These are phyloP conservation scores for Lasioglossum villosulum DNA, from an alignment of 2,888 invertebrate genomes.

Conservation along the genomic window DNA sequence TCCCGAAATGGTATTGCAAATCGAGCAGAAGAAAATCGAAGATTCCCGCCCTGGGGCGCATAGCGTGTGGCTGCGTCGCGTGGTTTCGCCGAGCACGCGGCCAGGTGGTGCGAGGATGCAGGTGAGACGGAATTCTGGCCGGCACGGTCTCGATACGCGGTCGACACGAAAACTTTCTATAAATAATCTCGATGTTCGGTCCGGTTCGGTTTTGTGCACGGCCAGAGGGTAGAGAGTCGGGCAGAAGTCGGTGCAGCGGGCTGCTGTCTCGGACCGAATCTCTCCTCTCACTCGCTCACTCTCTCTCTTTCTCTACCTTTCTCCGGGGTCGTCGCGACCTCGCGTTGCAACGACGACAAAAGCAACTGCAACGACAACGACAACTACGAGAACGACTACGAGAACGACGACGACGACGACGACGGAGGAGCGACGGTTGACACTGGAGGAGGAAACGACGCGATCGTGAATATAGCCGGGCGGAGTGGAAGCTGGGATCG, in stretches of 20 bases:
- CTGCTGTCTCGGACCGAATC: constrained; percentile 50
- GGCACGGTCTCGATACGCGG: constrained; percentile 11
- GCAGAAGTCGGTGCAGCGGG: constrained; percentile 65
- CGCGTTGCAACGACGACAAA: background rate
- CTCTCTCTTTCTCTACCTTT: constrained; percentile 28
- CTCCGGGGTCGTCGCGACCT: constrained; percentile 7
- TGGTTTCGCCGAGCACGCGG: background rate
- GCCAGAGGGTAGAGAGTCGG: constrained; percentile 66
- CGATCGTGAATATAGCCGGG: constrained; percentile 1
- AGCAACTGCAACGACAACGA: background rate
- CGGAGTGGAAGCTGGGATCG: background rate
- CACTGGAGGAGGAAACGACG: constrained; percentile 24
- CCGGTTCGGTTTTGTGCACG: constrained; percentile 47
- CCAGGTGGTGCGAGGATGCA: constrained; percentile 52
- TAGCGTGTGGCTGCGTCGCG: background rate
- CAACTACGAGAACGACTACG: background rate
- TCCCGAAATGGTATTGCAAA: background rate
- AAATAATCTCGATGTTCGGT: constrained; percentile 67
- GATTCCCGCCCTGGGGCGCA: constrained; percentile 10
- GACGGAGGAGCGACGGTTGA: background rate
- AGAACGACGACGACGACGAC: background rate
- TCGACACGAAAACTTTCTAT: constrained; percentile 59
- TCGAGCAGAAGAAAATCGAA: constrained; percentile 17
- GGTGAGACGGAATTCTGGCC: constrained; percentile 53
- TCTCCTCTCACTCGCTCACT: constrained; percentile 27